phyloP scores from a whole-genome alignment of 2,797 vertebrate genomes.

The Ctenopoma kingsleyae region DNA sequence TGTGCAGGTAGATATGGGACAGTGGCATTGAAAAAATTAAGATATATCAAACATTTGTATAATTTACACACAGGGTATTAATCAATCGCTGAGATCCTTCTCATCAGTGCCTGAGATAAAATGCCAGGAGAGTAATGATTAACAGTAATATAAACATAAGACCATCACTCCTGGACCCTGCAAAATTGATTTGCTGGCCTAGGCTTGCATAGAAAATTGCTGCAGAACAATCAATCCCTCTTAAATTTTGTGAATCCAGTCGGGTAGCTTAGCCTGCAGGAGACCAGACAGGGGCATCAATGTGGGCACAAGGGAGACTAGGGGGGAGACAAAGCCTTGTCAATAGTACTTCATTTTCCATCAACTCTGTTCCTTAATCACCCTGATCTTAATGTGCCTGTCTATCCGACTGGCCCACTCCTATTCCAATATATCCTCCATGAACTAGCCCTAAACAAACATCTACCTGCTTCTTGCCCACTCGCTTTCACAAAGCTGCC shows the following conservation, averaged over 20 bases:
- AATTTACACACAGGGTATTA: conserved; percentile 48
- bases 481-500: conserved; percentile 65
- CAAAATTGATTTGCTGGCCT: conserved; percentile 75
- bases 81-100: conserved; percentile 57
- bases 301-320: conserved; percentile 72
- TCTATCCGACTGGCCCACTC: conserved; percentile 68
- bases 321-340: conserved; percentile 81
- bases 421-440: conserved; percentile 80
- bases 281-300: conserved; percentile 76
- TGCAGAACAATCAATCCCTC: conserved; percentile 84
- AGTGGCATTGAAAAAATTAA: conserved; percentile 22
- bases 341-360: conserved; percentile 84
- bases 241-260: conserved; percentile 82
- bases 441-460: conserved; percentile 79
- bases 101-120: conserved; percentile 66
- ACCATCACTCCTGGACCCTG: conserved; percentile 72
- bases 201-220: conserved; percentile 75
- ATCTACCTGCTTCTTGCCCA: conserved; percentile 74
- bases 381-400: conserved; percentile 77
- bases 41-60: conserved; percentile 38
- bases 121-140: conserved; percentile 76
- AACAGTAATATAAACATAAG: conserved; percentile 82
- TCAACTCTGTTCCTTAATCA: conserved; percentile 87
- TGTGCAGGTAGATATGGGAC: not conserved
- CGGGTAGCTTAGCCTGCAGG: conserved; percentile 75